Base-by-base conservation (phyloP, 1,140 invertebrate species). In the Mamestra configurata region DNA sequence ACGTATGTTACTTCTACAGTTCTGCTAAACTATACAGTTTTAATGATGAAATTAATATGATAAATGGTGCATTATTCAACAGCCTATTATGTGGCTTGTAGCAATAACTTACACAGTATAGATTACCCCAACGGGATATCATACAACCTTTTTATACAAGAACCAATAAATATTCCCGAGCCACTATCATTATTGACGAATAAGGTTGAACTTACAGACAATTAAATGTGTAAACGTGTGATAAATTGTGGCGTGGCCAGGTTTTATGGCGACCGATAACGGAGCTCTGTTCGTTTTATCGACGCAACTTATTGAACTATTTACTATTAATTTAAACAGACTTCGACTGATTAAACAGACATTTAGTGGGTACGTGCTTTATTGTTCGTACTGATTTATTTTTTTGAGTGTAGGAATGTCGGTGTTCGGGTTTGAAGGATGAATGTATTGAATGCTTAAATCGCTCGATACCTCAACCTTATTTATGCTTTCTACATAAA, bases 181-280 rank as follows among this genome's bases (percentile, higher is more conserved):
- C 24, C 57, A 24, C 59, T 77, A 77, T 77, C 75, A 66, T 61
- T 64, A 77, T 20, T 77, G 75, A 64, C 59, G 75, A 66, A 77
- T 77, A 77, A 77, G 59, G 57, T 77, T 66, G 59, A 77, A 66
- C 75, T 66, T 51, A 77, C 57, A 77, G 57, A 77, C 75, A 77
- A 77, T 77, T 77, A 77, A 77, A 77, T 77, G 75, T 59, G 72
- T 76, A 76, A 76, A 77, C 59, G 55, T 51, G 43, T 77, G 75
- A 77, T 77, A 77, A 77, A 77, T 77, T 15, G 59, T 57, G 24
- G 43, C 57, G 43, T 37, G 40, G 43, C 4, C 46, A 64, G 27
- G 68, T 71, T 77, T 77, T 77, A 77, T 77, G 75, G 59, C 22
- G 4, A n/a, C 46, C 40, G 75, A 77, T 77, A 77, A 66, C 35